These are phyloP conservation scores for Leptinotarsa peninsularis DNA, from an alignment of 2,888 invertebrate genomes.

Conservation along the genomic window DNA sequence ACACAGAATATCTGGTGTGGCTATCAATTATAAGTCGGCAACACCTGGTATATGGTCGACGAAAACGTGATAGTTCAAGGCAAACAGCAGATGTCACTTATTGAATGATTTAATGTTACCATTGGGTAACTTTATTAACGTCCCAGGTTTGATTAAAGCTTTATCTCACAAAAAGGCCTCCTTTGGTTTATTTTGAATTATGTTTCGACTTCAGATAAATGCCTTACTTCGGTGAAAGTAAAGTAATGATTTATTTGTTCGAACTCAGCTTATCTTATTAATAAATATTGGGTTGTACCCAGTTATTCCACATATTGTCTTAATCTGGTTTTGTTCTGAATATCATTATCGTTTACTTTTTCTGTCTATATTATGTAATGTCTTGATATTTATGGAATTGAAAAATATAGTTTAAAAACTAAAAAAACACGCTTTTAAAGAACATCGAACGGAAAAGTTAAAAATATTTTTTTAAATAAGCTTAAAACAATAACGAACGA, in stretches of 20 bases:
- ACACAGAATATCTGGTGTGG: constrained; percentile 26
- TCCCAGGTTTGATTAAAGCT: constrained; percentile 23
- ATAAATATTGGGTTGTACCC: too few species aligned
- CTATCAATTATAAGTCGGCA: constrained; percentile 57
- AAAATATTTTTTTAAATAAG: too few species aligned
- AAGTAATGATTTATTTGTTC: neutral
- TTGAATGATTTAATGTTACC: constrained; percentile 61
- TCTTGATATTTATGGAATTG: too few species aligned
- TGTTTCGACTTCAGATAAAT: neutral
- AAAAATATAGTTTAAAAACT: too few species aligned
- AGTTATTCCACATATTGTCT: too few species aligned
- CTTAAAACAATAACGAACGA: too few species aligned
- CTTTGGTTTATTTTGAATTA: constrained; percentile 5
- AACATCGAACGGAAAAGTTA: too few species aligned
- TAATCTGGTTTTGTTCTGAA: too few species aligned
- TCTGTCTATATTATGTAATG: too few species aligned
- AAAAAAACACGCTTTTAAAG: too few species aligned
- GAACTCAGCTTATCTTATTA: neutral
- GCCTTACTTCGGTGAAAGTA: neutral
- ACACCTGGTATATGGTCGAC: constrained; percentile 60
- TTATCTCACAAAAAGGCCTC: constrained; percentile 16
- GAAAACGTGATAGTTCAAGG: constrained; percentile 64
- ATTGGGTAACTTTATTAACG: constrained; percentile 60
- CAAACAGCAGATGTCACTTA: constrained; percentile 61
- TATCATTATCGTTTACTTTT: too few species aligned